Evolutionary conservation across 1,140 invertebrate genomes (phyloP).

Genomic region (Scaptodrosophila lebanonensis): DNA sequence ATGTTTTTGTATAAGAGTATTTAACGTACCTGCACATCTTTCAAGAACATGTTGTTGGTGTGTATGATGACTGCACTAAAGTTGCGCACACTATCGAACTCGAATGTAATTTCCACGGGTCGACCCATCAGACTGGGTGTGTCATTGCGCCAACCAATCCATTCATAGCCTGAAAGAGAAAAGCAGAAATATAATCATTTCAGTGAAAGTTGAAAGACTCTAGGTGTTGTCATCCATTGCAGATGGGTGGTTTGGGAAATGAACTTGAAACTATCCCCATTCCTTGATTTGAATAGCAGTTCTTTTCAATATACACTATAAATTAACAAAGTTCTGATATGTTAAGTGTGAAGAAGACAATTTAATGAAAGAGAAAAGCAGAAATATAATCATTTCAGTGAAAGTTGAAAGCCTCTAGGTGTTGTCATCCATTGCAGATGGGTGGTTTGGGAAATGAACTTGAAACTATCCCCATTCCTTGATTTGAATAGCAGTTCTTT

Average conservation of each 20-base stretch:
- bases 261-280: no score
- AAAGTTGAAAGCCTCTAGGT: not conserved
- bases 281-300: no score
- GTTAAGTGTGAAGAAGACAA: no score
- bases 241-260: no score
- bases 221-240: no score
- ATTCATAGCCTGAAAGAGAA: constrained; percentile 83
- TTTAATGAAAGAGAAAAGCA: constrained; percentile 61
- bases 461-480: no score
- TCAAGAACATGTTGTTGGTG: constrained; percentile 84
- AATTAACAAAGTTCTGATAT: no score
- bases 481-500: no score
- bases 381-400: not conserved
- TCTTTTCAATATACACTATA: no score
- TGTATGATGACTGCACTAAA: constrained; percentile 88
- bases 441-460: no score
- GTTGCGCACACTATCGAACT: constrained; percentile 87
- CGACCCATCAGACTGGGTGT: constrained; percentile 78
- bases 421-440: no score
- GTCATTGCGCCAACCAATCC: constrained; percentile 93
- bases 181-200: not conserved
- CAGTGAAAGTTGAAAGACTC: not conserved
- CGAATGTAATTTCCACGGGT: constrained; percentile 85
- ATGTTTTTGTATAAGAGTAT: no score
- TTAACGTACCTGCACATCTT: constrained; percentile 82